Base-by-base conservation (phyloP, 2,888 invertebrate genomes). In the Oxyteleia sp. region DNA sequence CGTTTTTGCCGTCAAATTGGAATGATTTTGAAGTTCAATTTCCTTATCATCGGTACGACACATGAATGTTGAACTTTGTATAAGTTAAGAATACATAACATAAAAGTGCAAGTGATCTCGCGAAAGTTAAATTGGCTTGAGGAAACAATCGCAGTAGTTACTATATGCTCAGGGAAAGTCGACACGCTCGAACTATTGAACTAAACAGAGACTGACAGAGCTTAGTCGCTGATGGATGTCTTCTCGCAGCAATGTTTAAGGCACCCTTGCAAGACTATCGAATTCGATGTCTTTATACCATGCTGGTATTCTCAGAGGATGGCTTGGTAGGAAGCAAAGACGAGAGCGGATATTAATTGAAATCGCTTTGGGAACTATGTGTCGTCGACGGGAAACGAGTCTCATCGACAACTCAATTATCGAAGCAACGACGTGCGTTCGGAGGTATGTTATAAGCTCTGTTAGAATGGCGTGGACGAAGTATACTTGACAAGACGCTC, bases 371-470 rank as follows among this genome's bases (percentile, higher is more conserved):
- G 57, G 71, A 68, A 64, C 69, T 57, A 74, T 72, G 57, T 61
- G 61, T 79, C 55, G 43, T 64, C 71, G 66, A 69, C 49, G 59
- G 68, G 81, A 74, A 84, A 84, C 84, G 64, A 82, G 69, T 76
- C 74, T 68, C 75, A 87, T 88, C 84, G 82, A 82, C 78, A 68
- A 84, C 79, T 84, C 85, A 86, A 87, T 87, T 87, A 86, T 86
- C 71, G 71, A 71, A 59, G 66, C 47, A 45, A 69, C 64, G 75
- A 69, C 68, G 68, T 81, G 71, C 64, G 26, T 76, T 71, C 69
- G 20, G 45, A 68, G 53, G 61, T 71, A 85, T 80, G 66, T 82
- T 61, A 35, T 68, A 66, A 86, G 76, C 78, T 68, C 53, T 68
- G 74, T 29, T 68, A 74, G 47, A 74, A 68, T 47, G 35, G 13